Conservation (phyloP, 2,888 invertebrate genomes). For the Oligia fasciuncula region DNA sequence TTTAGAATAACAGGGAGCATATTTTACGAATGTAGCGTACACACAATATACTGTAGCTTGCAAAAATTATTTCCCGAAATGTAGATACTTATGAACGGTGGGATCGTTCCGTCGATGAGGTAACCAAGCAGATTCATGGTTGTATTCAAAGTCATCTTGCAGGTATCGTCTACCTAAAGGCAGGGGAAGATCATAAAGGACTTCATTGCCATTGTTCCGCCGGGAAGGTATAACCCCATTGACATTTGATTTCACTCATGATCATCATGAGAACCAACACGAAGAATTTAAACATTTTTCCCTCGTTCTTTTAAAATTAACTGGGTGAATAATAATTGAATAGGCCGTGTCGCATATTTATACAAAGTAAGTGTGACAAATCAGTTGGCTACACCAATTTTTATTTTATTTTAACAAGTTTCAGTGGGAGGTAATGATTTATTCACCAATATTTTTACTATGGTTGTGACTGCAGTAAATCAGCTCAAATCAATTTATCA, state of each 20-base stretch:
- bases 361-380: background rate
- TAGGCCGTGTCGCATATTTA: background rate
- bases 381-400: background rate
- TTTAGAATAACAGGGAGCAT: no score
- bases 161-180: no score
- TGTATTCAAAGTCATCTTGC: no score
- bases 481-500: background rate
- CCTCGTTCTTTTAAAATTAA: background rate
- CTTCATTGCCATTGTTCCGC: no score
- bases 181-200: no score
- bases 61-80: no score
- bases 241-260: conserved; percentile 8
- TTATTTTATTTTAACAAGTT: background rate
- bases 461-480: background rate
- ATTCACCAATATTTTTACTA: background rate
- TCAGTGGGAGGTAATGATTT: background rate
- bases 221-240: background rate
- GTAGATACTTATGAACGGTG: no score
- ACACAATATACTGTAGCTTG: no score
- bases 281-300: conserved; percentile 6
- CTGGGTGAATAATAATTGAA: background rate
- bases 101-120: no score
- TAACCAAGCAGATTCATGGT: no score
- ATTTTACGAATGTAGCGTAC: no score
- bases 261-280: background rate